Evolutionary conservation across 2,888 invertebrate species (phyloP), one percentile per base, ranked within the genome.

Genomic region (Erebia aethiops): DNA sequence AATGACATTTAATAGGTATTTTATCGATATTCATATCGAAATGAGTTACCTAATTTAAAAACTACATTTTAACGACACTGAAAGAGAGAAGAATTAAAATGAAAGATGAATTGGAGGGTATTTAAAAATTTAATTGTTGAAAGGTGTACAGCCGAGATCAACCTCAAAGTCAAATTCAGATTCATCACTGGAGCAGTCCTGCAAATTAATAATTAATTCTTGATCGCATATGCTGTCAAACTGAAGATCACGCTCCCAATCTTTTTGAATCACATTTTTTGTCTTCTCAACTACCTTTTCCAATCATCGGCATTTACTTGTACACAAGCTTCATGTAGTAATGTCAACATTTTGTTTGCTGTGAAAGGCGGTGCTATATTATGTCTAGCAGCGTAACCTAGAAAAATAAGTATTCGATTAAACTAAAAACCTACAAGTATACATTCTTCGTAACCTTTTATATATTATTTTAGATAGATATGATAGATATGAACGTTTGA

Each of bases 301-400:
- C 51, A 51, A 51, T 51, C 51, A 51, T 51, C 51, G 14, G 51
- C 51, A n/a, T 14, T 51, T n/a, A 51, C 51, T 2, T 49, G 11
- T 49, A 13, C 49, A 49, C 49, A 49, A 13, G 51, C 51, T n/a
- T 51, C n/a, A n/a, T 51, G n/a, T n/a, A n/a, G n/a, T 51, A 51
- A 51, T n/a, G 51, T 51, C n/a, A 51, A 51, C 51, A 51, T 51
- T 51, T 51, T 51, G n/a, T 51, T 51, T n/a, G 51, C 51, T n/a
- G 51, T 51, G n/a, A 51, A 51, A n/a, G 51, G 51, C n/a, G n/a
- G 7, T 5, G n/a, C 1, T 51, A n/a, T n/a, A n/a, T 51, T 51
- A 51, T 51, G 51, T 51, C n/a, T 51, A n/a, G 51, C 51, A 14
- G 51, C 51, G n/a, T 51, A 51, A 51, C 51, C 51, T 51, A 51